Conservation (phyloP, 2,888 invertebrate species). For the Ypsolopha sequella region DNA sequence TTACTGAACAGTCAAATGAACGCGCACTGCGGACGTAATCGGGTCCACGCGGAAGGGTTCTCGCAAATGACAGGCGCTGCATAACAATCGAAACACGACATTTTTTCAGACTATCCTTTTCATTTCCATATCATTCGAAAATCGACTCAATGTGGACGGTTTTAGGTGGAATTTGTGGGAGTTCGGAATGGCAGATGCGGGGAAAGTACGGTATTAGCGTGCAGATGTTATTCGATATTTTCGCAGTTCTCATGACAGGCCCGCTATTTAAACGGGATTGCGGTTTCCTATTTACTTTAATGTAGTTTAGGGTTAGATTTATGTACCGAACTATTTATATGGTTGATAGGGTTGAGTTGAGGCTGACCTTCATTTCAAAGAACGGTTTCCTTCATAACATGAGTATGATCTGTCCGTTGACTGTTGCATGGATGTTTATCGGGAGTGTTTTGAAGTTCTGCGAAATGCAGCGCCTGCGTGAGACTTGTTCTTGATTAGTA, state of each 20-base stretch:
- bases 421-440: no score
- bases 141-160: not conserved
- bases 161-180: not conserved
- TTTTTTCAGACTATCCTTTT: no score
- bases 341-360: no score
- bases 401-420: no score
- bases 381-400: no score
- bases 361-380: no score
- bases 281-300: slow-evolving; percentile 31
- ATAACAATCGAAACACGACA: slow-evolving; percentile 16
- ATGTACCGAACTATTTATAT: not conserved
- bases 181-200: not conserved
- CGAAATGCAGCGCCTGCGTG: no score
- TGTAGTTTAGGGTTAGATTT: not conserved
- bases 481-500: no score
- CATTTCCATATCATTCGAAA: not conserved
- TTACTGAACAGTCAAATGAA: slow-evolving; percentile 8
- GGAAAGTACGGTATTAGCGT: slow-evolving; percentile 9
- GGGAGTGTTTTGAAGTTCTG: no score
- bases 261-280: slow-evolving; percentile 13
- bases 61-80: slow-evolving; percentile 49
- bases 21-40: slow-evolving; percentile 26
- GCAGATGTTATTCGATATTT: slow-evolving; percentile 22
- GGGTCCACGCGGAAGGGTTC: slow-evolving; percentile 54
- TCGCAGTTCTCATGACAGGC: slow-evolving; percentile 12